These are phyloP conservation scores for Eucidaris tribuloides DNA, from an alignment of 35 echinoderm and acorn worm genomes.

Conservation along the genomic window DNA sequence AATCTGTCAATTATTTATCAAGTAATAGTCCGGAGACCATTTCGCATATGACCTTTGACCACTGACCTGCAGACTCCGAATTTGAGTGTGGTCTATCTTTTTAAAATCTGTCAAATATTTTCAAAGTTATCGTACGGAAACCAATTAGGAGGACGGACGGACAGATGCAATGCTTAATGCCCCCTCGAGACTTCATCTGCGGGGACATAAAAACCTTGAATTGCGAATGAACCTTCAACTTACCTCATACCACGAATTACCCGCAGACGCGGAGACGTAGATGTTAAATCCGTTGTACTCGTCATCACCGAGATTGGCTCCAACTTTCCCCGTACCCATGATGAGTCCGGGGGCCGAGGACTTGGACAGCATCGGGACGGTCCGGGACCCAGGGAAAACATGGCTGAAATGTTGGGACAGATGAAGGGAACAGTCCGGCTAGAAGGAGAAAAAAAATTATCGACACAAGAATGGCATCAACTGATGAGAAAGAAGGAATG, in stretches of 20 bases:
- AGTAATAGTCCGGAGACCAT: too few relatives aligned
- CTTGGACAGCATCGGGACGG: constrained; percentile 83
- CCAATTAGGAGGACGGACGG: too few relatives aligned
- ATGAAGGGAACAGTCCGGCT: constrained; percentile 66
- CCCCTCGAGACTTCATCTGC: too few relatives aligned
- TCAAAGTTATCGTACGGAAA: too few relatives aligned
- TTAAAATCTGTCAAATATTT: too few relatives aligned
- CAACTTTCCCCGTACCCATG: constrained; percentile 68
- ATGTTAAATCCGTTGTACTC: constrained; percentile 11
- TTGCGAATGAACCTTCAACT: neutral
- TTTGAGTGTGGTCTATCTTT: too few relatives aligned
- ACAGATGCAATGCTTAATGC: too few relatives aligned
- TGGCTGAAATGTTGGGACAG: constrained; percentile 72
- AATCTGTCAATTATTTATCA: too few relatives aligned
- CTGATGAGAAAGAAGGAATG: too few relatives aligned
- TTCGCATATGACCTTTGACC: too few relatives aligned
- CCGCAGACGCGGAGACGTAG: constrained; percentile 73
- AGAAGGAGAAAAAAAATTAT: neutral
- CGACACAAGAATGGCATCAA: neutral
- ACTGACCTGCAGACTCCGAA: too few relatives aligned
- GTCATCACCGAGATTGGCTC: constrained; percentile 19
- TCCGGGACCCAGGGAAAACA: constrained; percentile 39
- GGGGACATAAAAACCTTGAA: too few relatives aligned
- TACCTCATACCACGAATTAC: constrained; percentile 77
- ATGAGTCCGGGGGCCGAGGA: constrained; percentile 86